Percentiles rank a stretch among this genome's conserved stretches.
phyloP scores from a whole-genome alignment of 1,140 invertebrate genomes.

The Saxidomus purpurata region DNA sequence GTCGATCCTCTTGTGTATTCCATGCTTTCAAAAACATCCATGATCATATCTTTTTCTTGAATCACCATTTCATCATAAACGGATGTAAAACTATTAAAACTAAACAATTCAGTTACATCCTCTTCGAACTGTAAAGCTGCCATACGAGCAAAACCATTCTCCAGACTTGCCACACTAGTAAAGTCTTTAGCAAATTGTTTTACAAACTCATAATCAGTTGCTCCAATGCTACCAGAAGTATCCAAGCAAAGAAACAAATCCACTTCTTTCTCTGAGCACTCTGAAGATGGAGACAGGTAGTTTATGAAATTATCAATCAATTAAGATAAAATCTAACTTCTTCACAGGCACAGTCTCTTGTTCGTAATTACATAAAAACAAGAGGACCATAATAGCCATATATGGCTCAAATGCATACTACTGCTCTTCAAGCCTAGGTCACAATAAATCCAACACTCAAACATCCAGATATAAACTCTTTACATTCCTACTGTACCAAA shows the following conservation, averaged over 20 bases:
- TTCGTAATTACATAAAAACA: no score
- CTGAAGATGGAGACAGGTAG: conserved; percentile 1
- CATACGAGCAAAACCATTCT: conserved; percentile 35
- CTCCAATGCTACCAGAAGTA: conserved; percentile 43
- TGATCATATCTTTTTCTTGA: not conserved
- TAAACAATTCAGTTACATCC: not conserved
- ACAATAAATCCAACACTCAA: no score
- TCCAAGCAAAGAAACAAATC: conserved; percentile 45
- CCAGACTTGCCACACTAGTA: not conserved
- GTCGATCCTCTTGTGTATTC: conserved; percentile 10
- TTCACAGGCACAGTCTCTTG: no score
- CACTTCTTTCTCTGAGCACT: not conserved
- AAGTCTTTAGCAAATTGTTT: conserved; percentile 21
- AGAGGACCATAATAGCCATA: no score
- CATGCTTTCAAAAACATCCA: not conserved
- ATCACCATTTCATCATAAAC: not conserved
- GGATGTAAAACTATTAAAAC: not conserved
- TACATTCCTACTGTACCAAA: no score
- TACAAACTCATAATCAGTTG: conserved; percentile 13
- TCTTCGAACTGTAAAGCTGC: conserved; percentile 17
- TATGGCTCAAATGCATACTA: no score
- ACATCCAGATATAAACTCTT: no score
- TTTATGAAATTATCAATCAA: no score
- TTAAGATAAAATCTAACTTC: no score
- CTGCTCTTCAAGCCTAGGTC: no score